Evolutionary conservation across 2,888 invertebrate species (phyloP), one percentile per base, ranked within the genome.

Genomic region (Camponotus fellah): DNA sequence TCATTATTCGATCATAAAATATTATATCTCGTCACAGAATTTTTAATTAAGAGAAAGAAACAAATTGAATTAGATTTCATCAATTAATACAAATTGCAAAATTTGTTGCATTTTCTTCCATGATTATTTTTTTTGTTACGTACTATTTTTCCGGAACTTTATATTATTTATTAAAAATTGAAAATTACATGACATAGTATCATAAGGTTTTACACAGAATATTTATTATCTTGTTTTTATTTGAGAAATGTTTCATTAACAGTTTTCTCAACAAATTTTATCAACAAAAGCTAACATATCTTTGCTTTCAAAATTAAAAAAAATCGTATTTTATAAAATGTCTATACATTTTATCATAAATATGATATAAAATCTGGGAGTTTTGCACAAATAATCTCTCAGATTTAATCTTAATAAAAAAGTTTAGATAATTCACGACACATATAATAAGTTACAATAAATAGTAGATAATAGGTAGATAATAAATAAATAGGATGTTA

Each of bases 351-450:
- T 43, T 60, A 60, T 43, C 12, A 0, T 4, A 40, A 43, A 60
- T 60, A 58, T 58, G 21, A 10, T 14, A 58, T 8, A 71, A 69
- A 60, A 26, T 32, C 0, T 3, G 6, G 2, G 26, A 26, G 0
- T 72, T 72, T 60, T 53, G 12, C 40, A 26, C 26, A 34, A 60
- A 26, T 72, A 17, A 0, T 32, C 53, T 53, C 0, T 66, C 0
- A 43, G 5, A 58, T 77, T 69, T 69, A 69, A 58, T 58, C 2
- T 77, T 43, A 77, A 66, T 9, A n/a, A 32, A n/a, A 32, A 58
- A n/a, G 1, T 43, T 40, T 40, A 53, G n/a, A 58, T 14, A 46
- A 43, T 34, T 68, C 43, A 34, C 32, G n/a, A 58, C 32, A 9
- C 17, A 21, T 40, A 14, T 5, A 53, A 53, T 26, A 37, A 10